These are phyloP conservation scores for Thyatira batis DNA, from an alignment of 2,888 invertebrate species.

Conservation along the genomic window DNA sequence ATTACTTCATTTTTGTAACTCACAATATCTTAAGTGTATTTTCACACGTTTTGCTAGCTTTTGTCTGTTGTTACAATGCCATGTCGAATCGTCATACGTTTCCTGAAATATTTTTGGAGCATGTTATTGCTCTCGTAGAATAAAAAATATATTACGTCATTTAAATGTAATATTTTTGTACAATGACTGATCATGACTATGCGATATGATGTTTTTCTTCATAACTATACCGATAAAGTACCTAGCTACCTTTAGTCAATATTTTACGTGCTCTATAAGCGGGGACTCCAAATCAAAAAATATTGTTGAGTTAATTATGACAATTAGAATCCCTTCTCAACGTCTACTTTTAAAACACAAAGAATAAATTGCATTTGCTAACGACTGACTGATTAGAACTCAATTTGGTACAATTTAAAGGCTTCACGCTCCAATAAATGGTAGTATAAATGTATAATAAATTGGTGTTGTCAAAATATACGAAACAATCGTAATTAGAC, in stretches of 20 bases:
- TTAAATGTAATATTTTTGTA: background rate
- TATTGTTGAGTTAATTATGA: background rate
- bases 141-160: background rate
- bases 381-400: constrained; percentile 23
- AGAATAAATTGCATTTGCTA: background rate
- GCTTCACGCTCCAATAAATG: constrained; percentile 58
- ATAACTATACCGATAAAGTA: no score
- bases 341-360: background rate
- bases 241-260: background rate
- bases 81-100: constrained; percentile 25
- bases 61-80: constrained; percentile 31
- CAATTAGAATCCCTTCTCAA: background rate
- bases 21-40: constrained; percentile 17
- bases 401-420: constrained; percentile 39
- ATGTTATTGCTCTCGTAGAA: background rate
- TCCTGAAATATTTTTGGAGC: constrained; percentile 23
- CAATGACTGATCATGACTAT: background rate
- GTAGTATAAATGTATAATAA: constrained; percentile 65
- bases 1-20: constrained; percentile 42
- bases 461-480: constrained; percentile 77
- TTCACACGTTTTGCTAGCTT: constrained; percentile 39
- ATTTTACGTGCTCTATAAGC: background rate
- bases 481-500: constrained; percentile 77
- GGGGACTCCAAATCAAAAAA: background rate
- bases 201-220: background rate